Evolutionary conservation across 1,140 invertebrate genomes (phyloP), one percentile per base, ranked within the genome.

Genomic region (Saccostrea echinata): DNA sequence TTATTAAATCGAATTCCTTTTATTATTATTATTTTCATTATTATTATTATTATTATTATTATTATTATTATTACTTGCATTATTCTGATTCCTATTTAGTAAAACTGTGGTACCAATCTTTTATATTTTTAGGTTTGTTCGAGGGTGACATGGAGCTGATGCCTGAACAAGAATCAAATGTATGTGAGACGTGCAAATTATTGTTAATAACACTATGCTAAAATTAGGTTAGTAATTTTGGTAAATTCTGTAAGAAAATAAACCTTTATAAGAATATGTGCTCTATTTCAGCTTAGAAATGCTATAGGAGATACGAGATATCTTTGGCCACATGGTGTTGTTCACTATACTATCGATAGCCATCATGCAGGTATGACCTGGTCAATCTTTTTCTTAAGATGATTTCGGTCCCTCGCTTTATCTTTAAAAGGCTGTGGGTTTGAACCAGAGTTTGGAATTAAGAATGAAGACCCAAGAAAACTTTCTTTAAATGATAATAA

Each of bases 101-200:
- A 43, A 43, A 43, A 43, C 43, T 43, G 9, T 43, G 43, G 9
- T 43, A 43, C 9, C 4, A 6, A 64, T 64, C 18, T 18, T n/a
- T 18, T 64, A 9, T 33, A 18, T 16, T 86, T 81, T 87, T 61
- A 85, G 90, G 88, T 6, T 64, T 87, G 8, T 91, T 90, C 51
- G 88, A 91, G 64, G 90, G 90, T 53, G 90, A 91, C 82, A 91
- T 91, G 52, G 90, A 90, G 13, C 86, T 91, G 12, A 84, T 43
- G 33, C 90, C 90, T n/a, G 90, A 89, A 84, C 88, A 90, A 30
- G 86, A 91, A 51, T 86, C 90, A 55, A 61, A 87, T 76, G 90
- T 90, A 85, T 80, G n/a, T n/a, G 76, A 84, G 21, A 35, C 18
- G 51, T 43, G 18, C 13, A 6, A 43, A 51, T 35, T 51, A 21